phyloP scores from a whole-genome alignment of 2,797 vertebrate genomes.

The Macrochelys suwanniensis region DNA sequence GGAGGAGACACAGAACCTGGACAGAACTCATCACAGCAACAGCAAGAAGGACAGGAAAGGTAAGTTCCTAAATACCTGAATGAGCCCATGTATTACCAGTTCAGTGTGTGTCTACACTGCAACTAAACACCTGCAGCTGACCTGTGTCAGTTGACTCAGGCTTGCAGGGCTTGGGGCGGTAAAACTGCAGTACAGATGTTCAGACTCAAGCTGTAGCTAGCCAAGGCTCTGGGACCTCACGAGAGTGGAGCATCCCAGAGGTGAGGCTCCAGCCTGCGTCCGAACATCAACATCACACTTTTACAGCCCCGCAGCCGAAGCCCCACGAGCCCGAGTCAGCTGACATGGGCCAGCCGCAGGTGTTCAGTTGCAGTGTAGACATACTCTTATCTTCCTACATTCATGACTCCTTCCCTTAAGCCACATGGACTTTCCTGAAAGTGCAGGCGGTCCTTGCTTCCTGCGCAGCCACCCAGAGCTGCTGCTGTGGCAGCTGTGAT shows the following conservation, averaged over 20 bases:
- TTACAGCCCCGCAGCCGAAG: neutral
- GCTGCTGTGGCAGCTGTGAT: neutral
- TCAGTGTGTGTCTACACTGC: neutral
- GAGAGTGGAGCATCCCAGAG: neutral
- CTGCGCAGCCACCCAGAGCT: neutral
- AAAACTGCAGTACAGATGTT: neutral
- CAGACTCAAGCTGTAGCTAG: neutral
- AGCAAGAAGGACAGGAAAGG: conserved; percentile 84
- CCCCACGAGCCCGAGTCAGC: neutral
- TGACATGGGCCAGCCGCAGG: neutral
- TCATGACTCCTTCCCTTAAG: neutral
- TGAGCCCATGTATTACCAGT: rapidly evolving
- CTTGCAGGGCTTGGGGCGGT: neutral
- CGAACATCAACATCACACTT: neutral
- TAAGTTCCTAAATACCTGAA: neutral
- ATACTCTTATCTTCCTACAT: neutral
- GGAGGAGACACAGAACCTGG: conserved; percentile 82
- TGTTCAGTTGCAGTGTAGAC: neutral
- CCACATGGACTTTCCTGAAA: neutral
- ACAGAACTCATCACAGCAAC: conserved; percentile 76
- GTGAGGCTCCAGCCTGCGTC: neutral
- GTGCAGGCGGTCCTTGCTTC: neutral
- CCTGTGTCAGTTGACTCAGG: neutral
- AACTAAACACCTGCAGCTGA: neutral
- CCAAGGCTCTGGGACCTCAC: neutral